A percentile compares a stretch with the other conserved stretches of the same genome.
phyloP scores from a whole-genome alignment of 1,140 invertebrate genomes.

The Platyscapa corneri region DNA sequence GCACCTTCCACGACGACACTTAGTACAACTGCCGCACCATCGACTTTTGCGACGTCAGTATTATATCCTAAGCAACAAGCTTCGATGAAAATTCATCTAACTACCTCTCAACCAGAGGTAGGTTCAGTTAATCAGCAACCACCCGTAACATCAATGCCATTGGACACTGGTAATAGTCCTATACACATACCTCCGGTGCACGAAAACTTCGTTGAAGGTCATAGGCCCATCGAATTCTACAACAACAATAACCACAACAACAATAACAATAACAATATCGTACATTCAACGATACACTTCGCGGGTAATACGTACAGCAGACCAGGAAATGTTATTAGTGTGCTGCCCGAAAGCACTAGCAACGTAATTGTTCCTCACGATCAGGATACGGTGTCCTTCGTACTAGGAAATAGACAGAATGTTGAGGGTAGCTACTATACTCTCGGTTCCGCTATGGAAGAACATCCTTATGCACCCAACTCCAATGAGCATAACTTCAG shows the following conservation, averaged over 20 bases:
- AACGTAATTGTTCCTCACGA: slow-evolving; percentile 79
- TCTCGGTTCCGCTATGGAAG: slow-evolving; percentile 68
- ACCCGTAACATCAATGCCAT: slow-evolving; percentile 62
- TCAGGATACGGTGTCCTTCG: slow-evolving; percentile 79
- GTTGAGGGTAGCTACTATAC: slow-evolving; percentile 74
- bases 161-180: slow-evolving; percentile 54
- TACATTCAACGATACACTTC: slow-evolving; percentile 51
- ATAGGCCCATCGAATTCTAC: slow-evolving; percentile 41
- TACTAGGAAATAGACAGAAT: slow-evolving; percentile 78
- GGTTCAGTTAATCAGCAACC: slow-evolving; percentile 14
- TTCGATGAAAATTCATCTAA: slow-evolving; percentile 14
- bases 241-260: neutral
- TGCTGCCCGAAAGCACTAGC: slow-evolving; percentile 75
- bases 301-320: slow-evolving; percentile 47
- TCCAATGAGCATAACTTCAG: slow-evolving; percentile 62
- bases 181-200: slow-evolving; percentile 34
- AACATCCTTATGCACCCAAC: slow-evolving; percentile 69
- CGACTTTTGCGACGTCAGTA: neutral
- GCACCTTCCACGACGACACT: neutral
- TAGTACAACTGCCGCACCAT: neutral
- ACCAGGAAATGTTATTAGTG: slow-evolving; percentile 50
- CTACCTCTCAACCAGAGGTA: slow-evolving; percentile 17
- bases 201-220: slow-evolving; percentile 57
- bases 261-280: slow-evolving; percentile 3
- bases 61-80: neutral